Evolutionary conservation across 2,888 invertebrate genomes (phyloP), one percentile per base, ranked within the genome.

Genomic region (Platycnemis pennipes): DNA sequence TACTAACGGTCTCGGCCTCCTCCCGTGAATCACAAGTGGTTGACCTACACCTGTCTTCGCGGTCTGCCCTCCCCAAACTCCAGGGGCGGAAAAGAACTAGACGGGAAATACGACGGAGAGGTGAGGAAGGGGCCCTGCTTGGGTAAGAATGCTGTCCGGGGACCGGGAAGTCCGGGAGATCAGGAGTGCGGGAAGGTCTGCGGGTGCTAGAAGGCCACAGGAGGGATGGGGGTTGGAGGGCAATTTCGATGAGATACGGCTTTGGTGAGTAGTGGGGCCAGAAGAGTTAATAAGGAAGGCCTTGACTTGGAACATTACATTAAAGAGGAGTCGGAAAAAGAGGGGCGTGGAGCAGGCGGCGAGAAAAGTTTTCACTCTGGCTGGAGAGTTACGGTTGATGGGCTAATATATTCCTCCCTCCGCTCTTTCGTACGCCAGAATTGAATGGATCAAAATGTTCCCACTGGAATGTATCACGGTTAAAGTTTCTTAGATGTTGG

Each of bases 281-380:
- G 77, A 45, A 45, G 87, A 46, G 77, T 77, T 77, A 77, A 77
- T 77, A 77, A 77, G 77, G 26, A 77, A 37, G 31, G 77, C 37
- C 77, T 7, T 8, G 77, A 37, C 77, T 31, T 37, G 31, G 77
- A 77, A 77, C 11, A 77, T 77, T 37, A 37, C 37, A 77, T 77
- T 77, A 31, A 77, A 37, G 37, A 77, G 37, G 37, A 8, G 69
- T 8, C 8, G 22, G 56, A 16, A 63, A 16, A 77, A 77, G 77
- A 77, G 37, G 77, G 31, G 37, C 7, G 13, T 37, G 8, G 16
- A 77, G 77, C 77, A 77, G 77, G 77, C 2, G 77, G 77, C n/a
- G 77, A 37, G 77, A 37, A 63, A 63, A 77, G 77, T 77, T 77
- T 77, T 37, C 77, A 77, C 7, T 5, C 37, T 16, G 77, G 77